Evolutionary conservation across 1,140 invertebrate genomes (phyloP), one percentile per base, ranked within the genome.

Genomic region (Drosophila bipectinata): DNA sequence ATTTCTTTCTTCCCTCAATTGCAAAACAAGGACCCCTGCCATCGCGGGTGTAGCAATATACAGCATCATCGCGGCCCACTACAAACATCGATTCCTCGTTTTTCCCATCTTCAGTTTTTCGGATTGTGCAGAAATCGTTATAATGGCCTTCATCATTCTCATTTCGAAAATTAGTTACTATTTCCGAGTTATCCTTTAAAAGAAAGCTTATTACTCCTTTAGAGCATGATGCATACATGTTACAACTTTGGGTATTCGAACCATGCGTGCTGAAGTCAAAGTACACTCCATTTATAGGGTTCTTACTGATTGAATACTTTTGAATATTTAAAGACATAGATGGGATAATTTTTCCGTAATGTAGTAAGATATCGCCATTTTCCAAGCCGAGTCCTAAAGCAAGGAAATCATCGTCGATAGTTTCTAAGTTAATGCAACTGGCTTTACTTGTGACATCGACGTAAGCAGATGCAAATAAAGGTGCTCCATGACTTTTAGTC

Each of bases 21-120:
- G 76, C 83, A 73, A 74, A 83, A 14, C 83, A 88, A 9, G 81
- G 72, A 12, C 87, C 85, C 5, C 75, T 45, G 8, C 78, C 78
- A 60, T 90, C 78, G 0, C 53, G 37, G 3, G 75, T 90, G 39
- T 82, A 90, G 51, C 85, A 85, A 53, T 81, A 88, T 15, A 88
- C 64, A 10, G 83, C 83, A 49, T 88, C 79, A 59, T 72, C 63
- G 37, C 68, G 63, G 8, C 76, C 84, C n/a, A 79, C 84, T 28
- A 77, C 61, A 12, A 88, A 62, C 51, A 79, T 57, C 0, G 72
- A 45, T 5, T 57, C 59, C 7, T 64, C 14, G 14, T 2, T 30
- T n/a, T 63, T 15, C n/a, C 15, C 9, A 12, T 26, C n/a, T 14
- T 6, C 15, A 14, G 26, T 6, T 49, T 73, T 52, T 15, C 75